These are phyloP conservation scores for Adrianichthys oophorus DNA, from an alignment of 2,797 vertebrate genomes.

Conservation along the genomic window DNA sequence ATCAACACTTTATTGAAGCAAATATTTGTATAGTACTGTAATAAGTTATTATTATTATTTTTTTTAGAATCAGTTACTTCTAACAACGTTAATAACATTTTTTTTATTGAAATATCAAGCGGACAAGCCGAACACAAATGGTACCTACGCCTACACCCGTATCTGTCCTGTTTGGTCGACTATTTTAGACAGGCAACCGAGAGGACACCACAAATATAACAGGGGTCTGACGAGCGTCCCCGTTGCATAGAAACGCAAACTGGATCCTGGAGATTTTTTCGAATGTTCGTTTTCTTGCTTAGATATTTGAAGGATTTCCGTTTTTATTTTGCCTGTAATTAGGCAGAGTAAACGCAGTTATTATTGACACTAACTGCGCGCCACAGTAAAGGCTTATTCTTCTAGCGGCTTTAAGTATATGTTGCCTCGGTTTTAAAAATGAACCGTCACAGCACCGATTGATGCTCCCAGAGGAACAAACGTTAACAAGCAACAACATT, in stretches of 20 bases:
- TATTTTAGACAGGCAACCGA: constrained; percentile 51
- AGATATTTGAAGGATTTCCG: neutral
- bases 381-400: neutral
- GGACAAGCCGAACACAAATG: neutral
- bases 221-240: constrained; percentile 64
- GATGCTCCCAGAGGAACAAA: neutral
- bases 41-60: too few species aligned
- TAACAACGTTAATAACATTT: too few species aligned
- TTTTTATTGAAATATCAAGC: neutral
- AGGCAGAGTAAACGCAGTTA: neutral
- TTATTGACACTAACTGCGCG: neutral
- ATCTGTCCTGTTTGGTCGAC: neutral
- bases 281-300: neutral
- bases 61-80: too few species aligned
- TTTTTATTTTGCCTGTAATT: fast-evolving
- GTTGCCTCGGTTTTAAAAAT: neutral
- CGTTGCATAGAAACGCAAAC: constrained; percentile 74
- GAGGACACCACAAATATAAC: constrained; percentile 9
- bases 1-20: too few species aligned
- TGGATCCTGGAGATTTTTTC: neutral
- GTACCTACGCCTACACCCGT: neutral
- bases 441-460: neutral
- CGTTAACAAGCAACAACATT: neutral
- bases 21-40: too few species aligned
- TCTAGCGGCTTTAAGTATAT: constrained; percentile 5